These are phyloP conservation scores for Criorhina ranunculi DNA, from an alignment of 2,888 invertebrate genomes.

Conservation along the genomic window DNA sequence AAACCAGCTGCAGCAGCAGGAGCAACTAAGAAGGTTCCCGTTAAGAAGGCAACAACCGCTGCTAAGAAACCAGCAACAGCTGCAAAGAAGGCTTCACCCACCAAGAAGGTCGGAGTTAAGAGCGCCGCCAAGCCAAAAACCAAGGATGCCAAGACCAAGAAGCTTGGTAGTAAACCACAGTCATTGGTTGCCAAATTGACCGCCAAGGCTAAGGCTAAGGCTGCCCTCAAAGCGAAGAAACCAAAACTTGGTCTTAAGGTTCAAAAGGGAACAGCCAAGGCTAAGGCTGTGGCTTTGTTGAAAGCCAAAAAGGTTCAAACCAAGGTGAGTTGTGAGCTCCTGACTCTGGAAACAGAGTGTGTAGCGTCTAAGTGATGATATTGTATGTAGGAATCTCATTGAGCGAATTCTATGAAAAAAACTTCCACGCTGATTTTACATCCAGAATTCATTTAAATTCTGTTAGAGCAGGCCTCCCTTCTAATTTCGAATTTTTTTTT, in stretches of 20 bases:
- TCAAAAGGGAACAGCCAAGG: conserved; percentile 86
- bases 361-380: conserved; percentile 83
- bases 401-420: conserved; percentile 80
- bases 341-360: background rate
- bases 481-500: conserved; percentile 12
- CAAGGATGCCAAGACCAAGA: conserved; percentile 83
- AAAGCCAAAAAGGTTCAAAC: conserved; percentile 94
- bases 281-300: conserved; percentile 86
- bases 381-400: conserved; percentile 87
- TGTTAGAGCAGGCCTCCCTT: background rate
- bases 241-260: conserved; percentile 82
- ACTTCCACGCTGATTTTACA: conserved; percentile 46
- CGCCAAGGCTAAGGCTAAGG: conserved; percentile 83
- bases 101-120: conserved; percentile 83
- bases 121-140: conserved; percentile 80
- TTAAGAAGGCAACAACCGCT: conserved; percentile 80
- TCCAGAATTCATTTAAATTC: background rate
- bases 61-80: conserved; percentile 84
- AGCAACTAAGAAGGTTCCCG: conserved; percentile 77
- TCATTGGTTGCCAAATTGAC: conserved; percentile 83
- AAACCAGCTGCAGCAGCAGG: conserved; percentile 82
- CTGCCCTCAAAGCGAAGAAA: conserved; percentile 82
- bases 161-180: conserved; percentile 82
- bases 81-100: conserved; percentile 80
- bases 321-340: conserved; percentile 87